Conservation (phyloP, 2,888 invertebrate species). For the Hydrotaea diabolus region DNA sequence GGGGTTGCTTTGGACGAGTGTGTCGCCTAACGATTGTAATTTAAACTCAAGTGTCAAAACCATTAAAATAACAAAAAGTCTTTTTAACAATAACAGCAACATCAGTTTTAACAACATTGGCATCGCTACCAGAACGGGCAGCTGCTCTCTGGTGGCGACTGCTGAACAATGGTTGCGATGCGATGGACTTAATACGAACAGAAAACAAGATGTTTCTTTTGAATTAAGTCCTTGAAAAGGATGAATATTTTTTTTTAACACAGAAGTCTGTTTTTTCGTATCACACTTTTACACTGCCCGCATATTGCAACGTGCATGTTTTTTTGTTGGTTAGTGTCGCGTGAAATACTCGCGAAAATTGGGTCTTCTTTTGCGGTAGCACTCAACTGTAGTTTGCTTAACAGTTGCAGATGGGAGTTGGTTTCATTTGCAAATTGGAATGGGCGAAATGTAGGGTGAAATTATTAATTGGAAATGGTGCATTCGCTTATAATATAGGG, state of each 20-base stretch:
- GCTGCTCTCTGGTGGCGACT: not conserved
- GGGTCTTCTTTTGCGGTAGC: too few relatives aligned
- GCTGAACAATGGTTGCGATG: not conserved
- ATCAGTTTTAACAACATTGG: not conserved
- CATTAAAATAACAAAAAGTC: conserved; percentile 43
- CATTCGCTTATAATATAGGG: too few relatives aligned
- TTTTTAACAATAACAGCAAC: conserved; percentile 15
- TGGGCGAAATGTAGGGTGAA: too few relatives aligned
- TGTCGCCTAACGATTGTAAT: conserved; percentile 44
- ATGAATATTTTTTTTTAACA: not conserved
- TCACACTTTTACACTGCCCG: too few relatives aligned
- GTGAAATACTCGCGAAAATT: too few relatives aligned
- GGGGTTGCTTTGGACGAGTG: not conserved
- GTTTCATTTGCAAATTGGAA: too few relatives aligned
- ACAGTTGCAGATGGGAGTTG: too few relatives aligned
- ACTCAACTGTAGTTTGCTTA: too few relatives aligned
- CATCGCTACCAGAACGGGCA: not conserved
- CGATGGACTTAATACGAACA: not conserved
- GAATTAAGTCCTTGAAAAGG: not conserved
- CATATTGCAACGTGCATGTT: too few relatives aligned
- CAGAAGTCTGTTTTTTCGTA: too few relatives aligned
- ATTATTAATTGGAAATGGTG: too few relatives aligned
- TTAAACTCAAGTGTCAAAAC: conserved; percentile 51
- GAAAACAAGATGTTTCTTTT: not conserved
- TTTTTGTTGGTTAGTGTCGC: too few relatives aligned